Conservation (phyloP, 53 echinoderm and acorn worm species). For the Crossaster papposus region DNA sequence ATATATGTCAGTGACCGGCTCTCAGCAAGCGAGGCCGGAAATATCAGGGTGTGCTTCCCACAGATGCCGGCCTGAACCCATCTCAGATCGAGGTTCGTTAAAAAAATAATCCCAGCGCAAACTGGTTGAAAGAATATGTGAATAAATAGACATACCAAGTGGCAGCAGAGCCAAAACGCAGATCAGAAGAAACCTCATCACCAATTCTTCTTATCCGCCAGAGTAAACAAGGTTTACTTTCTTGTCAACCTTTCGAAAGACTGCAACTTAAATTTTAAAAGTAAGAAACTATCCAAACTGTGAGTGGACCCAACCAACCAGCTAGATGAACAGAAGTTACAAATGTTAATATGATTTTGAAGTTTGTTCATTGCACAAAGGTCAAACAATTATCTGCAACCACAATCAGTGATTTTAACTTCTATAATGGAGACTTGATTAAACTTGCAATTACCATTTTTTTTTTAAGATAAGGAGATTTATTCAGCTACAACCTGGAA, state of each 20-base stretch:
- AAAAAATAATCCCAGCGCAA: no score
- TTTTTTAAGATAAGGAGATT: neutral
- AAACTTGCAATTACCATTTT: neutral
- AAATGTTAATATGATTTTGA: neutral
- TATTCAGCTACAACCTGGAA: neutral
- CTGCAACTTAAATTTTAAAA: neutral
- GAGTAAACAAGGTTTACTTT: neutral
- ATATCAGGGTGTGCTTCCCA: no score
- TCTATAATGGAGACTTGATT: neutral
- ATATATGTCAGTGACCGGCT: no score
- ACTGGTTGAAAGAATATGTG: neutral
- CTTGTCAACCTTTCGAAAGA: neutral
- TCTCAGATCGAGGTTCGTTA: no score
- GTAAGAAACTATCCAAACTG: neutral
- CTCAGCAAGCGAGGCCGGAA: no score
- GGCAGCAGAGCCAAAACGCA: neutral
- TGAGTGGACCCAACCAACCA: neutral
- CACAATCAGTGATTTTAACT: neutral
- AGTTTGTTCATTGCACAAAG: neutral
- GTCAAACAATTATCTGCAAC: neutral
- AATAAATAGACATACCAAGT: slow-evolving; percentile 14
- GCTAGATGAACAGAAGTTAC: neutral
- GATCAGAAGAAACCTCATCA: neutral
- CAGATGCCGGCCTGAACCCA: no score
- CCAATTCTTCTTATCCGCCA: neutral